A percentile compares a stretch with the other conserved stretches of the same genome.
Conservation (phyloP, 2,113 vertebrate genomes). For the Rhinoptilus africanus region DNA sequence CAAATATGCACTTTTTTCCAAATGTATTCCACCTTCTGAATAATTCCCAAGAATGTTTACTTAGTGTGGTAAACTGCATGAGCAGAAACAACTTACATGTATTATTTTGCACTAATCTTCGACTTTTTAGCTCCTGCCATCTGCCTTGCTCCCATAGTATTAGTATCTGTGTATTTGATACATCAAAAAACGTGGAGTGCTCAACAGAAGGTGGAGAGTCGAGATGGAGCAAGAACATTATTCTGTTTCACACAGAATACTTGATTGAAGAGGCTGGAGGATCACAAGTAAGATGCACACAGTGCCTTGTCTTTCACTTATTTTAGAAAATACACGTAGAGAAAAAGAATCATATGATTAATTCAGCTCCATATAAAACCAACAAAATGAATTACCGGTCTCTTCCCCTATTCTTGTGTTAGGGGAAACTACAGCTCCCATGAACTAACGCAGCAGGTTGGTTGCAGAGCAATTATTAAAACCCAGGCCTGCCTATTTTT, state of each 20-base stretch:
- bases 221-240: not conserved
- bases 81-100: constrained; percentile 61
- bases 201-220: not conserved
- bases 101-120: constrained; percentile 62
- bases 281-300: not conserved
- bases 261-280: not conserved
- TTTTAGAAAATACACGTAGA: not conserved
- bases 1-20: not conserved
- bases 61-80: constrained; percentile 43
- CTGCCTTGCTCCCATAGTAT: not conserved
- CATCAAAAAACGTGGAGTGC: not conserved
- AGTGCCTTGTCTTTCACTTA: not conserved
- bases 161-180: constrained; percentile 36
- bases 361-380: not conserved
- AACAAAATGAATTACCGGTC: not conserved
- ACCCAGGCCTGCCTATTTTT: not conserved
- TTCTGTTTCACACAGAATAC: not conserved
- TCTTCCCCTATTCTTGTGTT: not conserved
- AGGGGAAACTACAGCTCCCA: not conserved
- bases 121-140: constrained; percentile 46
- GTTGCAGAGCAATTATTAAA: not conserved
- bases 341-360: not conserved
- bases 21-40: constrained; percentile 20
- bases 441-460: not conserved
- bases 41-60: constrained; percentile 50